Evolutionary conservation across 1,140 invertebrate genomes (phyloP).

Genomic region (Octopus bimaculoides): DNA sequence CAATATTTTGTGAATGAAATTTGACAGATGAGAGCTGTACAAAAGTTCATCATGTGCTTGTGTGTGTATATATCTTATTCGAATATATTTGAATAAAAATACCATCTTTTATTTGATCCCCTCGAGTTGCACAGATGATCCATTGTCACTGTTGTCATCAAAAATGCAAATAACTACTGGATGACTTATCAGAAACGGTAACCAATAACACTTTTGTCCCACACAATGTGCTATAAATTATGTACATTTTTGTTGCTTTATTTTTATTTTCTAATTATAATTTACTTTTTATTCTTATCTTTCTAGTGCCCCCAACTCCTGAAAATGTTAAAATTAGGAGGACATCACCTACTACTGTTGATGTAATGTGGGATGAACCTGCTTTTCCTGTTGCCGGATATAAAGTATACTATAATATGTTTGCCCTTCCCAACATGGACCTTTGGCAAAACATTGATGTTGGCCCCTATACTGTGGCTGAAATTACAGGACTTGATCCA

Average conservation of each 20-base stretch:
- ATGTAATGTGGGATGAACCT: constrained; percentile 92
- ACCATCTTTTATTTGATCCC: too few relatives aligned
- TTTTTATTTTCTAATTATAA: neutral
- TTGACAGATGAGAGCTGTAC: too few relatives aligned
- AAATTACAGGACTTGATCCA: constrained; percentile 85
- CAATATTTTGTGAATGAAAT: too few relatives aligned
- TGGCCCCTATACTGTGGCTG: constrained; percentile 57
- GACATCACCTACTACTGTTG: constrained; percentile 74
- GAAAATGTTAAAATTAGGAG: constrained; percentile 74
- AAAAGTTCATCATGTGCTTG: too few relatives aligned
- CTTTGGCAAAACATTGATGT: constrained; percentile 46
- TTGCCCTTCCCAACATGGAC: constrained; percentile 39
- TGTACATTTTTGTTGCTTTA: neutral
- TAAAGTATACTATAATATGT: constrained; percentile 57
- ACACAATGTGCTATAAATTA: too few relatives aligned
- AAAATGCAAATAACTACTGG: too few relatives aligned
- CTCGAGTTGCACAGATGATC: too few relatives aligned
- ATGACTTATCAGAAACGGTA: too few relatives aligned
- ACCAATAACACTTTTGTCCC: too few relatives aligned
- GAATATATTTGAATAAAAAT: too few relatives aligned
- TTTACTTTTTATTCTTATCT: constrained; percentile 5
- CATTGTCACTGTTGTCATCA: too few relatives aligned
- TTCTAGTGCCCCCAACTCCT: constrained; percentile 71
- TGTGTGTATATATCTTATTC: too few relatives aligned
- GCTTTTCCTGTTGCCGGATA: constrained; percentile 73